These are phyloP conservation scores for Microtus montanus DNA, from an alignment of 2,113 vertebrate species.

Conservation along the genomic window DNA sequence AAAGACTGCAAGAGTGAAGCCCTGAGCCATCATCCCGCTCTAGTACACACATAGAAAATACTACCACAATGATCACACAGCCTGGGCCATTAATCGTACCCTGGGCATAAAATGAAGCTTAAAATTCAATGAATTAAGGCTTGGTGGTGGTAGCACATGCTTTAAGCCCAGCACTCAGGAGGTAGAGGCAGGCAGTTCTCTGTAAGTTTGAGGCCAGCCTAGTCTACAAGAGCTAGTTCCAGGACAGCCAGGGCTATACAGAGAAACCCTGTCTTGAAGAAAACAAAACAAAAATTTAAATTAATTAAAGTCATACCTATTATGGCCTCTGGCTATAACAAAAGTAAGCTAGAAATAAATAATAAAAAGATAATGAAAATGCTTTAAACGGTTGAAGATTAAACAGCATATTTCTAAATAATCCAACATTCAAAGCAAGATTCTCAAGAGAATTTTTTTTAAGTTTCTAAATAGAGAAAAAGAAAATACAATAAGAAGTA, in stretches of 20 bases:
- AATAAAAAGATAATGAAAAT: slow-evolving; percentile 21
- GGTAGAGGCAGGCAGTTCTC: too few relatives aligned
- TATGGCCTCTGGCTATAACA: background rate
- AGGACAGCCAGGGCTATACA: too few relatives aligned
- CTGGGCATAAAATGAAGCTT: slow-evolving; percentile 25
- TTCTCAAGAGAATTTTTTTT: background rate
- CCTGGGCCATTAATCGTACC: background rate
- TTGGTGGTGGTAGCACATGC: too few relatives aligned
- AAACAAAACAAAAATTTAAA: background rate
- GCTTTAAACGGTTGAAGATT: background rate
- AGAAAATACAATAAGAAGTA: background rate
- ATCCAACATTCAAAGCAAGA: background rate
- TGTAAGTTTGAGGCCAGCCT: too few relatives aligned
- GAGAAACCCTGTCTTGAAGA: too few relatives aligned
- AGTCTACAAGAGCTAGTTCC: too few relatives aligned
- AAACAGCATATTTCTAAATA: slow-evolving; percentile 1
- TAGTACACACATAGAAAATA: background rate
- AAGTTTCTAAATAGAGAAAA: slow-evolving; percentile 18
- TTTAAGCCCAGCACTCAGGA: too few relatives aligned
- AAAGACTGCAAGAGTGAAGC: background rate
- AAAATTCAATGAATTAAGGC: background rate
- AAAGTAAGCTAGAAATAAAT: slow-evolving; percentile 12
- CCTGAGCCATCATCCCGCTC: too few relatives aligned
- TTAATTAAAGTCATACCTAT: background rate
- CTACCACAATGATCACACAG: background rate